These are phyloP conservation scores for Hypomecis punctinalis DNA, from an alignment of 2,888 invertebrate species.

Conservation along the genomic window DNA sequence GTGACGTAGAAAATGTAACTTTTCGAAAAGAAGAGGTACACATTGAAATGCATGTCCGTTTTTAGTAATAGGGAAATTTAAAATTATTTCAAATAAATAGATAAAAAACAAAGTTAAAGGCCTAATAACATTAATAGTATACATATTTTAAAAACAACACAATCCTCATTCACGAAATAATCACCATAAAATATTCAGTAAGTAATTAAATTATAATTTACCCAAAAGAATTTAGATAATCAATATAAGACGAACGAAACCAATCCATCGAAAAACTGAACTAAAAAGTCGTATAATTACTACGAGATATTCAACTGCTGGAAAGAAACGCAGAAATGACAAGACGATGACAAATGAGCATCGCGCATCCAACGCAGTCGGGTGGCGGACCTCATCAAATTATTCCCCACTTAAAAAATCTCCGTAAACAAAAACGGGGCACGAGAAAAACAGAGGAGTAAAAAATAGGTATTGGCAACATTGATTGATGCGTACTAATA, in stretches of 20 bases:
- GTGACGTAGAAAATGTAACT: too few species aligned
- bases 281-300: slow-evolving; percentile 83
- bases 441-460: slow-evolving; percentile 76
- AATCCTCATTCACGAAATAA: too few species aligned
- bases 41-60: too few species aligned
- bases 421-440: slow-evolving; percentile 82
- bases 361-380: slow-evolving; percentile 80
- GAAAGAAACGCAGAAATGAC: slow-evolving; percentile 85
- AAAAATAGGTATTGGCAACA: slow-evolving; percentile 85
- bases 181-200: too few species aligned
- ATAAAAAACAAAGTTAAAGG: too few species aligned
- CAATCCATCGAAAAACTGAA: slow-evolving; percentile 65
- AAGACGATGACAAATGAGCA: slow-evolving; percentile 85
- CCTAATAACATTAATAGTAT: too few species aligned
- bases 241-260: slow-evolving; percentile 56
- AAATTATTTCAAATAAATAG: too few species aligned
- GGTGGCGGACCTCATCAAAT: slow-evolving; percentile 85
- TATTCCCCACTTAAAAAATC: slow-evolving; percentile 85
- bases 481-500: slow-evolving; percentile 85
- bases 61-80: too few species aligned
- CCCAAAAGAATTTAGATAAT: slow-evolving; percentile 45
- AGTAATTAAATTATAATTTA: slow-evolving; percentile 1
- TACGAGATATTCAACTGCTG: slow-evolving; percentile 78
- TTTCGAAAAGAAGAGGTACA: too few species aligned
- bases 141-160: too few species aligned